Conservation (phyloP, 2,888 invertebrate genomes). For the Stictocephala bisonia region DNA sequence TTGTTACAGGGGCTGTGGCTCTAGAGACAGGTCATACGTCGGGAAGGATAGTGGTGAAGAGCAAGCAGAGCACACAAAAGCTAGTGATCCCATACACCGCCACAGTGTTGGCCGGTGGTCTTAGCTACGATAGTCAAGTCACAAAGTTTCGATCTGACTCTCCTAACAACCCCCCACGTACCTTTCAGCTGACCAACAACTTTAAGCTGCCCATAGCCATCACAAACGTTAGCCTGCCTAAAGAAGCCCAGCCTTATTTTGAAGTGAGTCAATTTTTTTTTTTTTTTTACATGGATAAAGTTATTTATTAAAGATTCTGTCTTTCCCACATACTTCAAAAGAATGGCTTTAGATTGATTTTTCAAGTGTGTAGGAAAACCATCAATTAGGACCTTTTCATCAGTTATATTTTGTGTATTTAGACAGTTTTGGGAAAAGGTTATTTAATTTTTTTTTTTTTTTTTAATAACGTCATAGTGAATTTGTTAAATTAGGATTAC, state of each 20-base stretch:
- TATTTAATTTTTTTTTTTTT: no score
- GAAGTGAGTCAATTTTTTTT: conserved; percentile 66
- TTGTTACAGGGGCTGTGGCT: conserved; percentile 68
- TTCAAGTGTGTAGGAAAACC: no score
- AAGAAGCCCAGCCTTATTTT: conserved; percentile 72
- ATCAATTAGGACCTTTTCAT: no score
- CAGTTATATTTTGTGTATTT: no score
- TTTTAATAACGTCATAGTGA: no score
- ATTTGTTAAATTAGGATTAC: no score
- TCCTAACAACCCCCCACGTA: conserved; percentile 64
- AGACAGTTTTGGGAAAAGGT: no score
- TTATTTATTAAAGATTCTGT: no score
- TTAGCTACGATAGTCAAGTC: conserved; percentile 69
- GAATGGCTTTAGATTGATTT: no score
- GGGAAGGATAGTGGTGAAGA: conserved; percentile 69
- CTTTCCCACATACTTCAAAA: no score
- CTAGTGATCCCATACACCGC: conserved; percentile 75
- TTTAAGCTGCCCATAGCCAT: conserved; percentile 79
- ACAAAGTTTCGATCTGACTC: conserved; percentile 61
- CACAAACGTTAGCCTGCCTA: conserved; percentile 75
- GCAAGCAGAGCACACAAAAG: conserved; percentile 63
- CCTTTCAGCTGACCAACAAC: conserved; percentile 76
- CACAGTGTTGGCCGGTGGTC: conserved; percentile 70
- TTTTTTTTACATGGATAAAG: neutral
- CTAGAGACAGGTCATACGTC: conserved; percentile 69